Evolutionary conservation across 1,140 invertebrate species (phyloP), one percentile per base, ranked within the genome.

Genomic region (Phortica variegata): DNA sequence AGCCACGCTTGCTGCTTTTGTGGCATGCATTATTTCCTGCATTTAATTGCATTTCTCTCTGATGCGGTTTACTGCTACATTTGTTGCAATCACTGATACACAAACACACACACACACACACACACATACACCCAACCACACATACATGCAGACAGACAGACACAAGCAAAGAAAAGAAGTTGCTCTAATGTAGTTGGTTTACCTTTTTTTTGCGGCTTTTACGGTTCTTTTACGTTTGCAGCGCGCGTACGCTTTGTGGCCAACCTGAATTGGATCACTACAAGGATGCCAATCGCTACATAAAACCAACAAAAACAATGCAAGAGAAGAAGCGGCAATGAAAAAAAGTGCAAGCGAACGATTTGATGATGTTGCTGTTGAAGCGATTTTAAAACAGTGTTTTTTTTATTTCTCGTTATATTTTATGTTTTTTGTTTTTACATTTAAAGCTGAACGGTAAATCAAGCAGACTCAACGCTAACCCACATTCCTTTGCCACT

Each of bases 21-120:
- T 54, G 62, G 62, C 68, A 48, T 60, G 63, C 62, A 68, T 65
- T 65, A 65, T 68, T 66, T 66, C 62, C 62, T 68, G 62, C 57
- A 68, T 68, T 66, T 66, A 66, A 66, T 68, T 66, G 62, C 63
- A 68, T 63, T 66, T 54, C 62, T 66, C 63, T 68, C 63, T 51
- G 62, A 56, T 66, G 62, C 56, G 62, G 62, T 66, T 66, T 66
- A 68, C 63, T 68, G 62, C 62, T 63, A 66, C 63, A 66, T 66
- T 66, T 68, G 62, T 66, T 66, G 60, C 62, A 56, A 56, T 15
- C 13, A n/a, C 48, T 54, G 59, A 56, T 56, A 56, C 39, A 40
- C 53, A 44, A 66, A 60, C 47, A 41, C 36, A 36, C 44, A 45
- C 42, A 31, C 19, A 10, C 15, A 40, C 3, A 40, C 18, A 20